phyloP scores from a whole-genome alignment of 1,140 invertebrate species.

The Caenorhabditis brenneri region DNA sequence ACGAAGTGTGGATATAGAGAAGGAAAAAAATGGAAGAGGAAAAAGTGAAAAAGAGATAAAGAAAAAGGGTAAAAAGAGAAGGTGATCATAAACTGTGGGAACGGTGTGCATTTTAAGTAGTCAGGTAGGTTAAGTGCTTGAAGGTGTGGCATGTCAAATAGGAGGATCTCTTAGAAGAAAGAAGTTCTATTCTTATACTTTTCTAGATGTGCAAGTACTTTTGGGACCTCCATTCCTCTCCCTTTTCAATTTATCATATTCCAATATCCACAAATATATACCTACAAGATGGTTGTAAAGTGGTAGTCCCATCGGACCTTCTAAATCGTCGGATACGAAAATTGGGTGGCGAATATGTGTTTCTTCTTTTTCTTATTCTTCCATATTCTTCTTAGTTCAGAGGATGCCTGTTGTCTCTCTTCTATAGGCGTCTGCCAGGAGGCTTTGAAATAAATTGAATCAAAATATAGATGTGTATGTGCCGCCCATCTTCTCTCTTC shows the following conservation, averaged over 20 bases:
- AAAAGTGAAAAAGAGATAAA: not conserved
- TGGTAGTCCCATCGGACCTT: conserved; percentile 23
- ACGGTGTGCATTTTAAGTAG: too few species aligned
- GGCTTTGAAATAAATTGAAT: conserved; percentile 42
- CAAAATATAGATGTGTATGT: conserved; percentile 38
- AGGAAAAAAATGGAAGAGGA: not conserved
- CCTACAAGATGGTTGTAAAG: not conserved
- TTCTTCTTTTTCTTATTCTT: not conserved
- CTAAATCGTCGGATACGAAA: not conserved
- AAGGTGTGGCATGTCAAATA: not conserved
- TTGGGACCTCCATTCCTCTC: not conserved
- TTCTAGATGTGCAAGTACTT: not conserved
- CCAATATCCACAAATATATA: not conserved
- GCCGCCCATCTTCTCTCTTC: conserved; percentile 10
- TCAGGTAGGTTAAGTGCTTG: too few species aligned
- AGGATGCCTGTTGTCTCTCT: conserved; percentile 1
- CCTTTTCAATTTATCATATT: conserved; percentile 27
- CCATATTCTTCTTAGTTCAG: not conserved
- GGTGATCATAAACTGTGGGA: conserved; percentile 18
- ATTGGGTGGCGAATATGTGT: conserved; percentile 27
- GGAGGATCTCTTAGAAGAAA: too few species aligned
- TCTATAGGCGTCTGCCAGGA: not conserved
- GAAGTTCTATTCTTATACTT: too few species aligned
- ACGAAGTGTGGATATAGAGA: not conserved
- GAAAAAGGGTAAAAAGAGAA: not conserved